phyloP scores from a whole-genome alignment of 2,797 vertebrate species.

The Neomorphus geoffroyi region DNA sequence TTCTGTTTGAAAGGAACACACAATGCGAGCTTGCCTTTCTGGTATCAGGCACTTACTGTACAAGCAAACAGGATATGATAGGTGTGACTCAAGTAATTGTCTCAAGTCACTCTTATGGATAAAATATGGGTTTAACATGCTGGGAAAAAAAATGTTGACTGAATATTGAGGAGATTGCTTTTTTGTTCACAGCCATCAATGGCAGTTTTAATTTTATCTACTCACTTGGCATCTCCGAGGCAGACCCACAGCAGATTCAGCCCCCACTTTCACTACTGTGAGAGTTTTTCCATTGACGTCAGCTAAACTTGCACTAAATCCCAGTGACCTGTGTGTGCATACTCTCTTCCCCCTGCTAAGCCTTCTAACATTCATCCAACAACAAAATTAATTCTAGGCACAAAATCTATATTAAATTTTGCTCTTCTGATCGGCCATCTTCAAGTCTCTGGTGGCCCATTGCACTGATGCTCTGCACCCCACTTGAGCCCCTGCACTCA shows the following conservation, averaged over 20 bases:
- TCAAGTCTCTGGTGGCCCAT: background rate
- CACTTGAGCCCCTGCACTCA: background rate
- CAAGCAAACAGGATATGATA: constrained; percentile 59
- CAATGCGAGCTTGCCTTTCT: background rate
- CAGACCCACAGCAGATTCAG: background rate
- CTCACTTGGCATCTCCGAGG: background rate
- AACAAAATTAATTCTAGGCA: background rate
- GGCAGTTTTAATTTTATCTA: background rate
- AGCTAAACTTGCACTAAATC: background rate
- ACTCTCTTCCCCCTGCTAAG: background rate
- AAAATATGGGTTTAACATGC: constrained; percentile 14
- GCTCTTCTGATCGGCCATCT: background rate
- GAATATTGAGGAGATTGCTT: background rate
- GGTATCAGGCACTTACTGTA: constrained; percentile 8
- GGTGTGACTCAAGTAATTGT: constrained; percentile 60
- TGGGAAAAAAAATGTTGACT: background rate
- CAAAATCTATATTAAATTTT: background rate
- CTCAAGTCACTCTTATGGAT: background rate
- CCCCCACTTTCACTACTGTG: background rate
- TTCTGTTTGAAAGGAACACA: constrained; percentile 61
- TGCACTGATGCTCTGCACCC: background rate
- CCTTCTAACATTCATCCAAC: background rate
- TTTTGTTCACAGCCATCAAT: background rate
- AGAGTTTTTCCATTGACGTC: background rate
- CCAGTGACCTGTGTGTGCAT: background rate